phyloP scores from a whole-genome alignment of 2,797 vertebrate species.

The Tauraco hartlaubi region DNA sequence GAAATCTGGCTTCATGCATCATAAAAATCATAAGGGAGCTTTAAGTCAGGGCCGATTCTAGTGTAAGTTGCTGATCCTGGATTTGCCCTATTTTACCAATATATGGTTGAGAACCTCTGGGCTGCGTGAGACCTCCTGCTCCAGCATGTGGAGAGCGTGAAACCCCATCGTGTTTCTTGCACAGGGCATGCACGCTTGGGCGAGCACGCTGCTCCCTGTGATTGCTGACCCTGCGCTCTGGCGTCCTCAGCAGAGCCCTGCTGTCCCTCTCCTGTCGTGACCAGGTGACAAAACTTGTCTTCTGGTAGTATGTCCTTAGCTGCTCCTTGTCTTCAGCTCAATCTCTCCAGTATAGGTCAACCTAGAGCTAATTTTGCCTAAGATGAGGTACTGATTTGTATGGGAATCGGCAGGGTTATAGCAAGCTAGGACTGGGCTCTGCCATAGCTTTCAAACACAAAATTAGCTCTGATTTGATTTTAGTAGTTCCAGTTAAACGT shows the following conservation, averaged over 20 bases:
- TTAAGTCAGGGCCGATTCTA: background rate
- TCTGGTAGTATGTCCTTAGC: background rate
- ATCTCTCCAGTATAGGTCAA: background rate
- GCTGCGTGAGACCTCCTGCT: background rate
- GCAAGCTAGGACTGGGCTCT: background rate
- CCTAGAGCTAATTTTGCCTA: background rate
- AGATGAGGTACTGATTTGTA: background rate
- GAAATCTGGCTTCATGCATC: background rate
- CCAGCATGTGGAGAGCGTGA: background rate
- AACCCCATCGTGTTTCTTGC: background rate
- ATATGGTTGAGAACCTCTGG: background rate
- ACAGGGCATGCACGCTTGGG: background rate
- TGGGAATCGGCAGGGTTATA: background rate
- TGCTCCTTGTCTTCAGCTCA: background rate
- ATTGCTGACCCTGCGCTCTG: background rate
- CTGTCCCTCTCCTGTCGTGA: background rate
- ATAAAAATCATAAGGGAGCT: background rate
- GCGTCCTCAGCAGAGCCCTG: background rate
- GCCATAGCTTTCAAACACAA: background rate
- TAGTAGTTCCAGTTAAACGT: background rate
- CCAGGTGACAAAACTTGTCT: background rate
- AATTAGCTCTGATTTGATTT: background rate
- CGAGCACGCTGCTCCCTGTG: rapidly evolving
- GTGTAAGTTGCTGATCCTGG: background rate
- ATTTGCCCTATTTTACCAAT: background rate